Percentiles rank a stretch among this genome's conserved stretches.
Conservation (phyloP, 2,113 vertebrate species). For the Cryptotis parvus region DNA sequence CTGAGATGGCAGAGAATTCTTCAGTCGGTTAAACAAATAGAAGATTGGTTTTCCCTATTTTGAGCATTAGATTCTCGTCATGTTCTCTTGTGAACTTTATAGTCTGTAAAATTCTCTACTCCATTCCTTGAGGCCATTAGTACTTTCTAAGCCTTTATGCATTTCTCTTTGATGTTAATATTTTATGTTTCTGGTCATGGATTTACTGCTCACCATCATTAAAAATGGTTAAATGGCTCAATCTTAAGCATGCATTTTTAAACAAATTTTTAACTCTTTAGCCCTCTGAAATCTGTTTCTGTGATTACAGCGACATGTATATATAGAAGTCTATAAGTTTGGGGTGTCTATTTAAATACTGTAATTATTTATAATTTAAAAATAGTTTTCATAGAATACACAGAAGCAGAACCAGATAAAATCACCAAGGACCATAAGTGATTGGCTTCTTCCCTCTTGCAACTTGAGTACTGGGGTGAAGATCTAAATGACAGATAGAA, state of each 20-base stretch:
- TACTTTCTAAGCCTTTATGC: conserved; percentile 58
- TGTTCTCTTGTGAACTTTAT: conserved; percentile 57
- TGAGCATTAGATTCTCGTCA: conserved; percentile 57
- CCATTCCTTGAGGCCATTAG: conserved; percentile 61
- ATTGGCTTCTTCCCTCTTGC: neutral
- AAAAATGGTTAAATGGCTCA: conserved; percentile 71
- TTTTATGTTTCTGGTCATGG: conserved; percentile 78
- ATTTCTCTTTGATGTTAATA: conserved; percentile 77
- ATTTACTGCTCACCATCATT: conserved; percentile 64
- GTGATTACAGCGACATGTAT: conserved; percentile 58
- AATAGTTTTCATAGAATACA: conserved; percentile 29
- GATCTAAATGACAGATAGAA: conserved; percentile 32
- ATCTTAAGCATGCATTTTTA: conserved; percentile 63
- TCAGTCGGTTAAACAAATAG: conserved; percentile 72
- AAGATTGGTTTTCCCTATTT: conserved; percentile 53
- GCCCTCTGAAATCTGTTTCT: conserved; percentile 62
- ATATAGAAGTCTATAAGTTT: conserved; percentile 20
- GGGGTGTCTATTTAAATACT: conserved; percentile 26
- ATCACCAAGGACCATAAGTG: neutral
- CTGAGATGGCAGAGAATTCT: conserved; percentile 61
- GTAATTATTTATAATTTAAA: neutral
- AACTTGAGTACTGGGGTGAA: neutral
- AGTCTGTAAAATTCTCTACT: conserved; percentile 63
- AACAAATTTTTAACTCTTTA: conserved; percentile 73
- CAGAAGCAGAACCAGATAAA: neutral